Evolutionary conservation across 2,888 invertebrate genomes (phyloP).

Genomic region (Troides oblongomaculatus): DNA sequence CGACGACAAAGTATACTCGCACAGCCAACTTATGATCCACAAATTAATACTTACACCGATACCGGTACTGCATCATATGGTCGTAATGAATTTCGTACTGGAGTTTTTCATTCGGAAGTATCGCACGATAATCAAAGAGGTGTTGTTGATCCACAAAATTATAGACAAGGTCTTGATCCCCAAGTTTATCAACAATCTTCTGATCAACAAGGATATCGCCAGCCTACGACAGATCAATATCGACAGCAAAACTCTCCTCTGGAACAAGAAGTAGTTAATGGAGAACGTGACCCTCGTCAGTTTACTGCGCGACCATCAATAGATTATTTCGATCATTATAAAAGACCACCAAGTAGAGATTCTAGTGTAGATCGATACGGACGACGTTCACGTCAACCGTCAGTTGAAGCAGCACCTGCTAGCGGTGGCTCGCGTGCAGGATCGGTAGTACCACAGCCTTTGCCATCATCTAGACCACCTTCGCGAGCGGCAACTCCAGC

Average conservation of each 20-base stretch:
- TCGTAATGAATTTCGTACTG: slow-evolving; percentile 62
- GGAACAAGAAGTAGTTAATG: slow-evolving; percentile 66
- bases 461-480: slow-evolving; percentile 83
- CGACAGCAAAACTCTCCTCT: slow-evolving; percentile 57
- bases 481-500: slow-evolving; percentile 78
- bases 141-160: slow-evolving; percentile 51
- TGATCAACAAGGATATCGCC: slow-evolving; percentile 50
- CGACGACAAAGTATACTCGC: slow-evolving; percentile 67
- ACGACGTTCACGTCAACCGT: slow-evolving; percentile 88
- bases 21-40: slow-evolving; percentile 59
- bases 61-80: slow-evolving; percentile 51
- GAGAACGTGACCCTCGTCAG: slow-evolving; percentile 63
- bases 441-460: slow-evolving; percentile 87
- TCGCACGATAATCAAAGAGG: slow-evolving; percentile 51
- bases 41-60: slow-evolving; percentile 56
- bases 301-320: slow-evolving; percentile 82
- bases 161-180: slow-evolving; percentile 51
- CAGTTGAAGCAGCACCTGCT: slow-evolving; percentile 81
- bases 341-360: slow-evolving; percentile 93
- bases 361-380: slow-evolving; percentile 91
- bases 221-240: slow-evolving; percentile 55
- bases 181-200: slow-evolving; percentile 56
- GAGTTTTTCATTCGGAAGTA: slow-evolving; percentile 66
- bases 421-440: slow-evolving; percentile 83
- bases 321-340: slow-evolving; percentile 97